These are phyloP conservation scores for Trypoxylon attenuatum DNA, from an alignment of 2,888 invertebrate species.

Conservation along the genomic window DNA sequence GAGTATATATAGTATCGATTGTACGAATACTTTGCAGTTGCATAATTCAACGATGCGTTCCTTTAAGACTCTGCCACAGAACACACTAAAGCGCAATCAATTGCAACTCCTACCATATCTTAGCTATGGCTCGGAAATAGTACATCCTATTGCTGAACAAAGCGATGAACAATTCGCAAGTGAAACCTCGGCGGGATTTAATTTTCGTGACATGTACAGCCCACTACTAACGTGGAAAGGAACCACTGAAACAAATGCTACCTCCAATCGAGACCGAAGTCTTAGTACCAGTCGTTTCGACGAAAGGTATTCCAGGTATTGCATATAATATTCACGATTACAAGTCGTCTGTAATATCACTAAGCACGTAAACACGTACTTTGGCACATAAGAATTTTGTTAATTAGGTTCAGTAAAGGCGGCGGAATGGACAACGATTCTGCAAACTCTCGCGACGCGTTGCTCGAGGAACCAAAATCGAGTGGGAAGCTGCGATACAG, in stretches of 20 bases:
- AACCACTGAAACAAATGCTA: slow-evolving; percentile 55
- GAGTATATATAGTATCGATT: too few species aligned
- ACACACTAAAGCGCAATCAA: slow-evolving; percentile 71
- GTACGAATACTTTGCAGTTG: too few species aligned
- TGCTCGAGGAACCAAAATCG: slow-evolving; percentile 65
- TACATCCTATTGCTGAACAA: slow-evolving; percentile 90
- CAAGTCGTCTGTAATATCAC: background rate
- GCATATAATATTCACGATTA: background rate
- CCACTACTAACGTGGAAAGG: slow-evolving; percentile 64
- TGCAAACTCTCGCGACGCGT: slow-evolving; percentile 70
- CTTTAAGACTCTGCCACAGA: slow-evolving; percentile 68
- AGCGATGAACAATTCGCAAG: slow-evolving; percentile 81
- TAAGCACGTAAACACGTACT: too few species aligned
- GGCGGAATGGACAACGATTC: slow-evolving; percentile 66
- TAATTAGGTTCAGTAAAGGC: slow-evolving; percentile 65
- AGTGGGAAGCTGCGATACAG: slow-evolving; percentile 64
- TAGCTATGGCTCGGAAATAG: slow-evolving; percentile 84
- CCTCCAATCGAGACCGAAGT: slow-evolving; percentile 65
- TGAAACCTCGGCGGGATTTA: slow-evolving; percentile 67
- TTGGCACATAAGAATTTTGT: too few species aligned
- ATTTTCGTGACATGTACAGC: slow-evolving; percentile 64
- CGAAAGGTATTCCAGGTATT: slow-evolving; percentile 68
- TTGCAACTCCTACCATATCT: slow-evolving; percentile 72
- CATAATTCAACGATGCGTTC: too few species aligned
- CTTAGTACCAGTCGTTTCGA: slow-evolving; percentile 65